Percentiles rank a stretch among this genome's conserved stretches.
Evolutionary conservation across 2,888 invertebrate genomes (phyloP).

Genomic region (Cybosia mesomella): DNA sequence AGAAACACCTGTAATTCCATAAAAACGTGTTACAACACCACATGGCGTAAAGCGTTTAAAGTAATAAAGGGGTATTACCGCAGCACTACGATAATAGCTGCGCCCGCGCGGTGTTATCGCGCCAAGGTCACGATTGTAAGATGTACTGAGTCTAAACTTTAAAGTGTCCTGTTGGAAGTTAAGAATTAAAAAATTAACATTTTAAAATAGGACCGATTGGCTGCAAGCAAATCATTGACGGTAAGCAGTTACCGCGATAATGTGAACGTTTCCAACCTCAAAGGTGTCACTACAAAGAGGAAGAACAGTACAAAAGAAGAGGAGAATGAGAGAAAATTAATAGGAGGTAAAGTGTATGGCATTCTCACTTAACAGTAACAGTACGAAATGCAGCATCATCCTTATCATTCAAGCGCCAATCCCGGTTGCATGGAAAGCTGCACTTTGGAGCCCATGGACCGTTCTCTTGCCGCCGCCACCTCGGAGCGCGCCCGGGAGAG

Average conservation of each 20-base stretch:
- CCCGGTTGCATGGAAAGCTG: too few species aligned
- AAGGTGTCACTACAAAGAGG: not conserved
- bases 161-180: not conserved
- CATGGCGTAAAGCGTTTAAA: constrained; percentile 53
- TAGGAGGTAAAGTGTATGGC: not conserved
- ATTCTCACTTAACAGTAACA: not conserved
- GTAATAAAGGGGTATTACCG: constrained; percentile 55
- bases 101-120: constrained; percentile 52
- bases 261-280: not conserved
- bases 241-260: too few species aligned
- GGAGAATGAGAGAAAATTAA: not conserved
- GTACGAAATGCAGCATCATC: not conserved
- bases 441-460: too few species aligned
- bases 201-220: not conserved
- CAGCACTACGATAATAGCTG: constrained; percentile 47
- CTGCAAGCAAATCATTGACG: not conserved
- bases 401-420: too few species aligned
- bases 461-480: too few species aligned
- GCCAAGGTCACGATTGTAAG: constrained; percentile 59
- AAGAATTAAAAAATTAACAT: not conserved
- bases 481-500: too few species aligned
- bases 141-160: constrained; percentile 34
- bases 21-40: constrained; percentile 47
- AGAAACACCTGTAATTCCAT: constrained; percentile 51
- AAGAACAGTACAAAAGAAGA: not conserved